These are phyloP conservation scores for Fabriciana adippe DNA, from an alignment of 2,888 invertebrate genomes.

Conservation along the genomic window DNA sequence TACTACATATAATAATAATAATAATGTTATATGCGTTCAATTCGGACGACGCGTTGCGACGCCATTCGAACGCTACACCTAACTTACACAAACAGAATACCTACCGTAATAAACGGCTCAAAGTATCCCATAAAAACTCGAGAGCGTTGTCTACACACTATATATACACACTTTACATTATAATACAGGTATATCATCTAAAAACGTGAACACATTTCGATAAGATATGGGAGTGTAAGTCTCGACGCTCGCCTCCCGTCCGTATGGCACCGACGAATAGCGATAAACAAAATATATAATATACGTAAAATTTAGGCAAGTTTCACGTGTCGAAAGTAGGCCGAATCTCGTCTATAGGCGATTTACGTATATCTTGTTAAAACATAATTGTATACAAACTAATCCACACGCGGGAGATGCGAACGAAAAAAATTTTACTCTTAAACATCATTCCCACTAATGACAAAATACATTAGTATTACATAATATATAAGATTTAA, in stretches of 20 bases:
- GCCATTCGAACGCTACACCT: slow-evolving; percentile 26
- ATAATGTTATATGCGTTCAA: too few species aligned
- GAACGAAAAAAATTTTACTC: too few species aligned
- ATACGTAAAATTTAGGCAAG: slow-evolving; percentile 51
- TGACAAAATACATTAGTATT: too few species aligned
- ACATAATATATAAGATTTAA: too few species aligned
- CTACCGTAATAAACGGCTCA: slow-evolving; percentile 24
- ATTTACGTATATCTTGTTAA: slow-evolving; percentile 44
- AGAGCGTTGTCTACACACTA: slow-evolving; percentile 46
- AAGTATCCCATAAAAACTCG: slow-evolving; percentile 28
- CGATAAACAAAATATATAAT: slow-evolving; percentile 8
- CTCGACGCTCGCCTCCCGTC: slow-evolving; percentile 36
- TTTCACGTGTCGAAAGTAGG: slow-evolving; percentile 41
- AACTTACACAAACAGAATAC: slow-evolving; percentile 18
- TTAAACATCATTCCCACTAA: too few species aligned
- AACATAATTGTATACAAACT: slow-evolving; percentile 66
- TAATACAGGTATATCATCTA: slow-evolving; percentile 68
- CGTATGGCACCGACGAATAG: slow-evolving; percentile 61
- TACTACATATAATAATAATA: too few species aligned
- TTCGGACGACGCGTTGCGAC: slow-evolving; percentile 12
- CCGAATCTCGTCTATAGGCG: slow-evolving; percentile 20
- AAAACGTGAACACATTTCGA: slow-evolving; percentile 79
- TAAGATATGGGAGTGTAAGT: slow-evolving; percentile 68
- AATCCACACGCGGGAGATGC: slow-evolving; percentile 55
- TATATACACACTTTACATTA: slow-evolving; percentile 63